Evolutionary conservation across 2,797 vertebrate species (phyloP), one percentile per base, ranked within the genome.

Genomic region (Tragelaphus oryx): DNA sequence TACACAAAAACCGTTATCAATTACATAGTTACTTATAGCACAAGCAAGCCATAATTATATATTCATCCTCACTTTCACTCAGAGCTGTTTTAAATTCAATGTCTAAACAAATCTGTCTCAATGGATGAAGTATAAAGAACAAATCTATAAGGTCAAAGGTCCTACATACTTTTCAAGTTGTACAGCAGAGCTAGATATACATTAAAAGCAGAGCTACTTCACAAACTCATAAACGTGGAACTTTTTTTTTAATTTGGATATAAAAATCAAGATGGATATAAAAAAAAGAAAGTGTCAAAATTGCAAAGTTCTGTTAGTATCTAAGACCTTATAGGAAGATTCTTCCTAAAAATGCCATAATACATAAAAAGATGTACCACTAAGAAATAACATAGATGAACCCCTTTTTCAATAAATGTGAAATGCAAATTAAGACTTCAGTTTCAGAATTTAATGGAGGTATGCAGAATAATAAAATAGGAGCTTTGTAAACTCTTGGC

Each of bases 371-470:
- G 48, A 91, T 1, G 3, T 12, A 90, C 55, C 80, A 89, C 55
- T 75, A 86, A n/a, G 81, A 95, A 92, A 88, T 10, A 89, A 44
- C 10, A 93, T 0, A 26, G 33, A 88, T 65, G 46, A 91, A 26
- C n/a, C 16, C 57, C 26, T n/a, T 82, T 95, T 84, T 80, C 50
- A 82, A 79, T 8, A 93, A 62, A 93, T 60, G 33, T 95, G 82
- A 97, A 91, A 95, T 81, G 10, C 78, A 90, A 91, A 93, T 79
- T 68, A 96, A 95, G n/a, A 17, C 22, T 91, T 80, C 60, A 68
- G 8, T 90, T 94, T 96, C 90, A 89, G 82, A 95, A 94, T n/a
- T 94, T 94, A 90, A 88, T 28, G 92, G n/a, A 91, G 71, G 91
- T 75, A 91, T 76, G 14, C 7, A 86, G 65, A 92, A 65, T 88